Conservation (phyloP, 2,797 vertebrate species). For the Microcaecilia unicolor region DNA sequence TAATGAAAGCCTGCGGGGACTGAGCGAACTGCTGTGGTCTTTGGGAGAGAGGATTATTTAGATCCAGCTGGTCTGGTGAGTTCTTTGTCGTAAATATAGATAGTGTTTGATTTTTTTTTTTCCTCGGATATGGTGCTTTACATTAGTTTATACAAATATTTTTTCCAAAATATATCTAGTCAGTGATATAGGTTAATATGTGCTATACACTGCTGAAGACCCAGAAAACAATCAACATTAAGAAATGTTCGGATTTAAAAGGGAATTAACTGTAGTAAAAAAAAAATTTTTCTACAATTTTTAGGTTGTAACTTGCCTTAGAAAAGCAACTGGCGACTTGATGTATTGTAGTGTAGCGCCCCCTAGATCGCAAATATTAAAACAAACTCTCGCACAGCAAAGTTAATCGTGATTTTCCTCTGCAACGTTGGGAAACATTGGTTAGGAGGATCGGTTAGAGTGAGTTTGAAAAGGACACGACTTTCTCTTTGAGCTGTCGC, state of each 20-base stretch:
- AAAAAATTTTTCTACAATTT: slow-evolving; percentile 1
- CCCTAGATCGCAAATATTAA: slow-evolving; percentile 26
- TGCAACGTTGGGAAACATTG: too few relatives aligned
- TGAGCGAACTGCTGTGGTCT: slow-evolving; percentile 42
- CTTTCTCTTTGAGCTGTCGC: too few relatives aligned
- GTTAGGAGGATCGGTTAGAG: too few relatives aligned
- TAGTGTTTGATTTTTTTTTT: too few relatives aligned
- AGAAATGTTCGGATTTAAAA: too few relatives aligned
- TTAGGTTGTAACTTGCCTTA: slow-evolving; percentile 17
- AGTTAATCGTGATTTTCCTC: slow-evolving; percentile 1
- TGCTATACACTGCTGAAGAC: too few relatives aligned
- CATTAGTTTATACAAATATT: too few relatives aligned
- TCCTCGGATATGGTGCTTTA: too few relatives aligned
- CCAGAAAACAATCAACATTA: too few relatives aligned
- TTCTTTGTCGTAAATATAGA: slow-evolving; percentile 28
- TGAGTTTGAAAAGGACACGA: too few relatives aligned
- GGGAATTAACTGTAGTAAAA: not conserved
- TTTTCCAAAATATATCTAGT: too few relatives aligned
- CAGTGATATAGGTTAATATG: too few relatives aligned
- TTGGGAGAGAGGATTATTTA: slow-evolving; percentile 24
- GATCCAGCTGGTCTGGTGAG: slow-evolving; percentile 69
- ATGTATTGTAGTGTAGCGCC: slow-evolving; percentile 51
- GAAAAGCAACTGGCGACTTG: slow-evolving; percentile 21
- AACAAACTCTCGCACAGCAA: not conserved
- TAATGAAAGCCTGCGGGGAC: slow-evolving; percentile 26